Evolutionary conservation across 2,888 invertebrate species (phyloP).

Genomic region (Oscheius sp.): DNA sequence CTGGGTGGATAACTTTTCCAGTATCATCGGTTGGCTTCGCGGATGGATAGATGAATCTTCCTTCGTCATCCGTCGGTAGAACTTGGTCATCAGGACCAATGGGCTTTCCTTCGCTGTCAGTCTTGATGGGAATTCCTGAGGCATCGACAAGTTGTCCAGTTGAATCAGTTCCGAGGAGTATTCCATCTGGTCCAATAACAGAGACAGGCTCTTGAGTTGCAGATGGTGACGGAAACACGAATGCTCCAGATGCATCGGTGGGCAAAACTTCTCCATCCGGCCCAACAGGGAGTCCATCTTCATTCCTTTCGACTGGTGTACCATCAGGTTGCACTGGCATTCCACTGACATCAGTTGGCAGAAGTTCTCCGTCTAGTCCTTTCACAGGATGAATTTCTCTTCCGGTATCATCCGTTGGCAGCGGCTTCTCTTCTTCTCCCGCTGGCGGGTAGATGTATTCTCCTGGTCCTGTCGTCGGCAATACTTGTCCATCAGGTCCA

Average conservation of each 20-base stretch:
- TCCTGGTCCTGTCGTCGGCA: conserved; percentile 61
- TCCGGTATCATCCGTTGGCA: conserved; percentile 45
- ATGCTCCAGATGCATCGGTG: conserved; percentile 35
- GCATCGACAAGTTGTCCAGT: conserved; percentile 37
- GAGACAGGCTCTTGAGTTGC: conserved; percentile 33
- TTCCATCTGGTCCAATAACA: conserved; percentile 39
- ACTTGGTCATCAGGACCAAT: conserved; percentile 37
- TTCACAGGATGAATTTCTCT: conserved; percentile 41
- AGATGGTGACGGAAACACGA: conserved; percentile 36
- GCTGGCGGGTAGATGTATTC: conserved; percentile 65
- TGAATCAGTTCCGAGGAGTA: conserved; percentile 51
- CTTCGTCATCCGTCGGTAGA: conserved; percentile 49
- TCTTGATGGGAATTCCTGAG: conserved; percentile 55
- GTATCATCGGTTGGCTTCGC: conserved; percentile 23
- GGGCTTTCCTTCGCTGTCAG: conserved; percentile 38
- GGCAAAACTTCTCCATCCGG: conserved; percentile 42
- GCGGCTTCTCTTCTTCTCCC: conserved; percentile 2
- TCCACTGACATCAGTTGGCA: conserved; percentile 51
- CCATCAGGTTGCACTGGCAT: conserved; percentile 38
- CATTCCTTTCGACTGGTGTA: conserved; percentile 27
- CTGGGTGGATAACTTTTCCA: conserved; percentile 44
- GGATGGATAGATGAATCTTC: conserved; percentile 44
- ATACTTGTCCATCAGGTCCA: conserved; percentile 53
- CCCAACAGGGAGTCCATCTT: conserved; percentile 34
- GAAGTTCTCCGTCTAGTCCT: conserved; percentile 45